phyloP scores from a whole-genome alignment of 2,797 vertebrate genomes.

The Betta splendens region DNA sequence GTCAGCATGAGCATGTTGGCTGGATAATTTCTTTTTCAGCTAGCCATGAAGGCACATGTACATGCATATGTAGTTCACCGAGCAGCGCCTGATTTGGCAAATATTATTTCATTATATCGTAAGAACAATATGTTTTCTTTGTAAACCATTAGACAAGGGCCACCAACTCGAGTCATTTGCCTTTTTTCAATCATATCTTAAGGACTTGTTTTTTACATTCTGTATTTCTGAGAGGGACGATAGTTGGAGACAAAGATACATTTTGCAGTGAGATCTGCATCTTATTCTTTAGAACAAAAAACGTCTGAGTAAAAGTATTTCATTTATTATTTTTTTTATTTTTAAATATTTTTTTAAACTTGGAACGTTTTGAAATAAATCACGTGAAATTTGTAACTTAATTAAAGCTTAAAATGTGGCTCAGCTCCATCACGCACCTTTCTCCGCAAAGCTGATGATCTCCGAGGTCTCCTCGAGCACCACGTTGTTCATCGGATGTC shows the following conservation, averaged over 20 bases:
- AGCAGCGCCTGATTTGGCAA: neutral
- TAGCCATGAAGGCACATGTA: slow-evolving; percentile 8
- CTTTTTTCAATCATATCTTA: neutral
- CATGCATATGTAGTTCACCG: neutral
- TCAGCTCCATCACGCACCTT: slow-evolving; percentile 79
- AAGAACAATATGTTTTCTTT: neutral
- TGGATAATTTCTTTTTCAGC: slow-evolving; percentile 26
- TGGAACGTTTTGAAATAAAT: neutral
- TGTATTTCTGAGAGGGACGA: too few relatives aligned
- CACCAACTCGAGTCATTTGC: neutral
- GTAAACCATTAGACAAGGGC: neutral
- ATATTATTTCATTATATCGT: neutral
- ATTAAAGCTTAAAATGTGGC: too few relatives aligned
- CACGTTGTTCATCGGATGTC: slow-evolving; percentile 85
- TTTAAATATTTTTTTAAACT: too few relatives aligned
- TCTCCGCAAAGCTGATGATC: slow-evolving; percentile 98
- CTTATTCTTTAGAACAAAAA: too few relatives aligned
- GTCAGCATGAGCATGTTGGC: slow-evolving; percentile 40
- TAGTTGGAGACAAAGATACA: neutral
- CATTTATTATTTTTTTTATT: too few relatives aligned
- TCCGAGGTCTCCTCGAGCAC: slow-evolving; percentile 90
- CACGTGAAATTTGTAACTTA: neutral
- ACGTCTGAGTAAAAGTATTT: too few relatives aligned
- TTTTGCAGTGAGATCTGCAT: too few relatives aligned
- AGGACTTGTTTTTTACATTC: neutral